Percentiles rank a stretch among this genome's conserved stretches.
Conservation (phyloP, 2,797 vertebrate species). For the Chloroceryle amazona region DNA sequence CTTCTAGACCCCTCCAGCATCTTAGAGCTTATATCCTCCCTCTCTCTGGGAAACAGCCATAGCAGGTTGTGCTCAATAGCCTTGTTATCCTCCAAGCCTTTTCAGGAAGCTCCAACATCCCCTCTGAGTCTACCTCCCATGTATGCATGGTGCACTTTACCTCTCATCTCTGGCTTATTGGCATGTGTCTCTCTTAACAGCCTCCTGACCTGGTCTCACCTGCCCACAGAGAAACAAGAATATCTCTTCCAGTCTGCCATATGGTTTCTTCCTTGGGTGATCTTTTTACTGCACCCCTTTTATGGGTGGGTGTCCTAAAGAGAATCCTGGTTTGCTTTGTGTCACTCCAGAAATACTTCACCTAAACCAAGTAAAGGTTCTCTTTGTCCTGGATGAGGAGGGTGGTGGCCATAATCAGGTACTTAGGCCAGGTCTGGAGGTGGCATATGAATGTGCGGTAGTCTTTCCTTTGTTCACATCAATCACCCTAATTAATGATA, state of each 20-base stretch:
- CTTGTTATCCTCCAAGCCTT: neutral
- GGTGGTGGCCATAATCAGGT: neutral
- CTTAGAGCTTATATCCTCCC: neutral
- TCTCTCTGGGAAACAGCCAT: neutral
- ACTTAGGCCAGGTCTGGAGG: neutral
- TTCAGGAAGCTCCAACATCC: neutral
- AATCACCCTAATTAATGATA: neutral
- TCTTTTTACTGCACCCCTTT: neutral
- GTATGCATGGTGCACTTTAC: neutral
- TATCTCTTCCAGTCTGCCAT: neutral
- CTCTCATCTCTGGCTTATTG: neutral
- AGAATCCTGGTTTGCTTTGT: neutral
- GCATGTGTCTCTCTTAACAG: neutral
- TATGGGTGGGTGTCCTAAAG: neutral
- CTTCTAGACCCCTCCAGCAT: neutral
- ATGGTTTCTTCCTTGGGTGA: neutral
- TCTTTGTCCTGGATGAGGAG: neutral
- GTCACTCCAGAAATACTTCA: neutral
- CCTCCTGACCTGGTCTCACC: neutral
- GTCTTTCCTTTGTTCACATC: neutral
- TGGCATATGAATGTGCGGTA: neutral
- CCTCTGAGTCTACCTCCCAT: neutral
- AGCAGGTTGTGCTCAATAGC: neutral
- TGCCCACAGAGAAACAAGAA: neutral
- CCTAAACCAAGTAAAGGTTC: neutral